These are phyloP conservation scores for Bellardia bayeri DNA, from an alignment of 2,888 invertebrate species.

Conservation along the genomic window DNA sequence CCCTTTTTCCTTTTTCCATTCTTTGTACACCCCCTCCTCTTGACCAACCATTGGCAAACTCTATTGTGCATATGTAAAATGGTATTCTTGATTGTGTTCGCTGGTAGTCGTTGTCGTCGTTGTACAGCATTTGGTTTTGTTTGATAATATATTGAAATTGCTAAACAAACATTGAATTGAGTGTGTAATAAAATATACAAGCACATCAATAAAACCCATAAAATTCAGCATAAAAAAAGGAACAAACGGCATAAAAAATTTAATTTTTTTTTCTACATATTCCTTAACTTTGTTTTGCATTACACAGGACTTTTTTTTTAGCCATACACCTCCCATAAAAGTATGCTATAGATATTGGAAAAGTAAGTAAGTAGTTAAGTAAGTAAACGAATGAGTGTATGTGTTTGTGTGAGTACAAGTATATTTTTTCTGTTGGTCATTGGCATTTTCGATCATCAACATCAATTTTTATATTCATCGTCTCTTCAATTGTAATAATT, in stretches of 20 bases:
- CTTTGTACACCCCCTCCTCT: neutral
- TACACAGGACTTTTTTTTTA: conserved; percentile 53
- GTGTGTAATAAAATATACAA: conserved; percentile 80
- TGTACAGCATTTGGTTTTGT: neutral
- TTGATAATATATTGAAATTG: conserved; percentile 81
- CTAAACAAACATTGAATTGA: conserved; percentile 75
- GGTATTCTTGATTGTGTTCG: conserved; percentile 14
- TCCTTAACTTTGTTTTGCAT: conserved; percentile 60
- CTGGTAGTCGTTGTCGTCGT: neutral
- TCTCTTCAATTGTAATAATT: conserved; percentile 61
- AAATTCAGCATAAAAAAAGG: conserved; percentile 77
- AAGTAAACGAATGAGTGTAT: neutral
- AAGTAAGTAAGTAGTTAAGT: neutral
- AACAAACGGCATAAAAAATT: conserved; percentile 60
- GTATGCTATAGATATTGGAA: conserved; percentile 38
- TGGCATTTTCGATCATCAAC: conserved; percentile 37
- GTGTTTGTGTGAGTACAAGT: neutral
- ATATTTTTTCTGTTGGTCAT: conserved; percentile 40
- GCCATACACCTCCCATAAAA: conserved; percentile 27
- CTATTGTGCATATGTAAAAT: conserved; percentile 77
- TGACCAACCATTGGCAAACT: conserved; percentile 34
- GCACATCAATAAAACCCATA: conserved; percentile 76
- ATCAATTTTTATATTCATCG: conserved; percentile 67
- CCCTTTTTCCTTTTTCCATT: neutral
- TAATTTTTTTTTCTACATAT: conserved; percentile 23